Evolutionary conservation across 2,113 vertebrate species (phyloP), one percentile per base, ranked within the genome.

Genomic region (Bufo gargarizans): DNA sequence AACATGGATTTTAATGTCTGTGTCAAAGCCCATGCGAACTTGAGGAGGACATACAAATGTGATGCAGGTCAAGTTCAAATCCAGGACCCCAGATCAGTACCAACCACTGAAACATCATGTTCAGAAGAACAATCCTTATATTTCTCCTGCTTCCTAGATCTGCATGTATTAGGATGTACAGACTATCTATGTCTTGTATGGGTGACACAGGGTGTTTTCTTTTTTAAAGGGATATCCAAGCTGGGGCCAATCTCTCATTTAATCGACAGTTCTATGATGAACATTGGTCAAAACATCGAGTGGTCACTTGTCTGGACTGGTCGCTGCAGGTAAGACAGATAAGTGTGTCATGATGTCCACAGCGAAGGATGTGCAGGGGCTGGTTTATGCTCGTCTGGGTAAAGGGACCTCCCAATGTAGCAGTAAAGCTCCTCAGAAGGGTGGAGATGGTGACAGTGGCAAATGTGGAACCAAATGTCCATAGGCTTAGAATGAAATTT

Each of bases 241-340:
- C 96, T 56, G 97, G 97, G 90, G 96, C 97, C 92, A 98, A 97
- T 91, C 96, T 99, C 90, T 97, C 97, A 83, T 96, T 98, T 91
- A 97, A 94, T 86, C 94, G 97, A 63, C 95, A 99, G 2, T 99
- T 99, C 93, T 99, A 98, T 20, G 97, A 99, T 88, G 98, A 99
- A 78, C 98, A 97, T 92, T 99, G 98, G 98, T 99, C 97, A 9
- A 99, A 99, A 92, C 98, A 99, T 89, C 96, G 98, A 10, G 98
- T 99, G 0, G 97, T 99, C 92, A 99, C 98, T 89, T 99, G 97
- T 89, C 96, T 99, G 86, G 98, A 99, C 90, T 99, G 98, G 98
- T 99, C 97, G 86, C 96, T 96, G 90, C 98, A 99, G 97, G 98
- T 99, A 94, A 93, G 92, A 84, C n/a, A 49, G 33, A 45, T 53